phyloP scores from a whole-genome alignment of 1,140 invertebrate genomes.

The Tachypleus tridentatus region DNA sequence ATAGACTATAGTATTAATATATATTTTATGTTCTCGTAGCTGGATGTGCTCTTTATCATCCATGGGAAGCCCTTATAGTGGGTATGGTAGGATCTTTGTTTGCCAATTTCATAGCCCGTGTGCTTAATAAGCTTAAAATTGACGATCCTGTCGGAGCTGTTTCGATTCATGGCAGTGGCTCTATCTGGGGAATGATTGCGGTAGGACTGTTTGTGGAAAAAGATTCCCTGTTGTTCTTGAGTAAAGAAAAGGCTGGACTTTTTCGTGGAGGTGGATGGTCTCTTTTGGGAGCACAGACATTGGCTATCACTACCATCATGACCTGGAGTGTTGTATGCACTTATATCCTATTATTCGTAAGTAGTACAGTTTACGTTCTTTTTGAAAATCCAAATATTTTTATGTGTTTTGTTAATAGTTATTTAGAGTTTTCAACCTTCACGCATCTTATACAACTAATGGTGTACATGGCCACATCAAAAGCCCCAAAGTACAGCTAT shows the following conservation, averaged over 20 bases:
- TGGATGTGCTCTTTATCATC: constrained; percentile 41
- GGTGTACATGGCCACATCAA: too few relatives aligned
- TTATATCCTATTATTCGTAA: constrained; percentile 15
- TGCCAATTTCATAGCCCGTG: constrained; percentile 51
- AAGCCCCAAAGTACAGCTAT: too few relatives aligned
- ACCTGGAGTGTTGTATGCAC: constrained; percentile 23
- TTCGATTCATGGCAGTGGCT: constrained; percentile 59
- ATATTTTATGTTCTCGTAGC: background rate
- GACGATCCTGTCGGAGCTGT: constrained; percentile 86
- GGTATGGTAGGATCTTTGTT: constrained; percentile 66
- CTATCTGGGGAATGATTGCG: constrained; percentile 53
- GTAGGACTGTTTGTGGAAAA: constrained; percentile 80
- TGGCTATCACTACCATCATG: constrained; percentile 23
- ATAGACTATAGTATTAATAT: too few relatives aligned
- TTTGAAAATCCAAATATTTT: constrained; percentile 21
- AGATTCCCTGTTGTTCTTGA: constrained; percentile 64
- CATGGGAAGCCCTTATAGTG: constrained; percentile 73
- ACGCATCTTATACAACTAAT: too few relatives aligned
- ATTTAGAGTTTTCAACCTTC: too few relatives aligned
- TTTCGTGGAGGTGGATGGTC: constrained; percentile 47
- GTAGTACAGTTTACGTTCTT: constrained; percentile 23
- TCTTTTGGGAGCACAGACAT: constrained; percentile 27
- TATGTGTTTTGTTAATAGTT: too few relatives aligned
- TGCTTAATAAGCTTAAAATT: constrained; percentile 61
- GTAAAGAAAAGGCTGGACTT: constrained; percentile 58